Evolutionary conservation across 2,797 vertebrate species (phyloP).

Genomic region (Yasuhikotakia modesta): DNA sequence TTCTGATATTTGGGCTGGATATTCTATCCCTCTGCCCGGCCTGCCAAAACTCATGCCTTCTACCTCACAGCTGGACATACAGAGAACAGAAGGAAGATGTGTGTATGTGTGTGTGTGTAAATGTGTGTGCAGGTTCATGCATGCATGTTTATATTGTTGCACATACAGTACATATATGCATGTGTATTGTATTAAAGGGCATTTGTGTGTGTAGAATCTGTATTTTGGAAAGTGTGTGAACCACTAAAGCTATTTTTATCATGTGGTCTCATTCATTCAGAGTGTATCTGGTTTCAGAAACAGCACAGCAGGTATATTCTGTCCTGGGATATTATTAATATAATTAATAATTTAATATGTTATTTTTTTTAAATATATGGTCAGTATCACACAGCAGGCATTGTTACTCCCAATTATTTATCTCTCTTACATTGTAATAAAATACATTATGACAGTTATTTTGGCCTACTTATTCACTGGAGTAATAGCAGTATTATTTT

Average conservation of each 20-base stretch:
- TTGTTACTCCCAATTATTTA: too few species aligned
- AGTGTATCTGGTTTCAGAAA: conserved; percentile 74
- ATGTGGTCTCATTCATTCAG: conserved; percentile 63
- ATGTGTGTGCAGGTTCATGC: too few species aligned
- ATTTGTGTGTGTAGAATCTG: neutral
- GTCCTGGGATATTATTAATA: neutral
- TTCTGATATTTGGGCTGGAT: conserved; percentile 74
- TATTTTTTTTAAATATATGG: too few species aligned
- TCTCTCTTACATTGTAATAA: too few species aligned
- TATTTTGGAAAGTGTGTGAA: conserved; percentile 52
- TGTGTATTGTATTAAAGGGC: too few species aligned
- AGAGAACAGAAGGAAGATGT: conserved; percentile 59
- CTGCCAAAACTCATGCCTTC: conserved; percentile 71
- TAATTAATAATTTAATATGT: neutral
- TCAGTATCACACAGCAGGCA: too few species aligned
- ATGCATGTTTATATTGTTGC: neutral
- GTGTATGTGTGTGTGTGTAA: conserved; percentile 13
- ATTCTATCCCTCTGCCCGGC: conserved; percentile 71
- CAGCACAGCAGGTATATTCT: conserved; percentile 55
- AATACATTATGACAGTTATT: too few species aligned
- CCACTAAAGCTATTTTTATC: conserved; percentile 72
- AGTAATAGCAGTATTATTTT: too few species aligned
- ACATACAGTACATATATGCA: neutral
- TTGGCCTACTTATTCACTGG: too few species aligned
- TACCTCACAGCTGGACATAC: conserved; percentile 65